Evolutionary conservation across 2,888 invertebrate genomes (phyloP), one percentile per base, ranked within the genome.

Genomic region (Dioctria linearis): DNA sequence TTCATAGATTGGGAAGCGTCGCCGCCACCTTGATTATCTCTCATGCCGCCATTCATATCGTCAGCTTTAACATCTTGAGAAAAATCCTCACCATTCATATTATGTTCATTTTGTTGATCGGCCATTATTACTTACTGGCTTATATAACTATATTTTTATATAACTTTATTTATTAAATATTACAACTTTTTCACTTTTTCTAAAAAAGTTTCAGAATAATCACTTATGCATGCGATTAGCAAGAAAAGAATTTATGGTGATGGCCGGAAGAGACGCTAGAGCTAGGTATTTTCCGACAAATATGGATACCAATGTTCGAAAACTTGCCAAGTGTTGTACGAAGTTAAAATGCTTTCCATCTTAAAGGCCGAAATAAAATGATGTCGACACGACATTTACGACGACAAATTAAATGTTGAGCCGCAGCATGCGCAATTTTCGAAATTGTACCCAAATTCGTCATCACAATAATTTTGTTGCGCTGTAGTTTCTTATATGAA

Each of bases 61-160:
- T 93, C 93, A 85, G 90, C 90, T 86, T 92, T 92, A 86, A 94
- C 92, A 88, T 94, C 94, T 91, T 94, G 93, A 85, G 94, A 93
- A 90, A 94, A 94, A 89, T 94, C 94, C 90, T 94, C 94, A 89
- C 94, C 94, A 90, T 94, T 94, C 93, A 94, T 93, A 86, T 91
- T 90, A 90, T 90, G 91, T 87, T 92, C 93, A 82, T 87, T 87
- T 91, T 92, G 90, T 86, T 90, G 90, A 83, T 90, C 91, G 83
- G 91, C 90, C 91, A 92, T 92, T 85, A 76, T 85, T 5, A 49
- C 13, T 49, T 40, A 39, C 8, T 46, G 37, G 40, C 8, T 66
- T 40, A 6, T 54, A 65, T 65, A 65, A 40, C 39, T 65, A 11
- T 6, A 11, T 8, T 39, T 65, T 13, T 40, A 39, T 65, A 59